These are phyloP conservation scores for Dermochelys coriacea DNA, from an alignment of 2,797 vertebrate species.

Conservation along the genomic window DNA sequence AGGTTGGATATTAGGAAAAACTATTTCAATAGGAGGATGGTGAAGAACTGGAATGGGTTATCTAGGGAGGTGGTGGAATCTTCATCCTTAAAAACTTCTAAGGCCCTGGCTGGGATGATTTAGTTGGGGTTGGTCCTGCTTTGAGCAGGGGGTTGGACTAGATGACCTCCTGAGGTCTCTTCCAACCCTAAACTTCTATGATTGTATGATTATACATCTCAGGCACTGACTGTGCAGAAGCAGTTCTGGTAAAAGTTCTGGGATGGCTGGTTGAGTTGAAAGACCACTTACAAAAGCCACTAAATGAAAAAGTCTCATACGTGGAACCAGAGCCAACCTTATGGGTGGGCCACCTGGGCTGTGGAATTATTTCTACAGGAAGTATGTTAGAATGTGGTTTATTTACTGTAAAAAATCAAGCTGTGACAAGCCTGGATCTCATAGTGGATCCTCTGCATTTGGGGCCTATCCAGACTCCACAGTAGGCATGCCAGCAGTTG, in stretches of 20 bases:
- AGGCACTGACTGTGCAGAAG: neutral
- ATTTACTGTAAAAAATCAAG: neutral
- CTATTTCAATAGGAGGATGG: too few species aligned
- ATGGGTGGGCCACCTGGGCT: too few species aligned
- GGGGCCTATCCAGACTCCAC: neutral
- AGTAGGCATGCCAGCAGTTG: neutral
- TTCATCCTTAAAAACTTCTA: too few species aligned
- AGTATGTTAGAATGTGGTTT: neutral
- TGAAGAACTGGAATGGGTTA: too few species aligned
- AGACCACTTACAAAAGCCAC: neutral
- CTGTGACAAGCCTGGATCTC: neutral
- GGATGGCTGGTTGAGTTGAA: neutral
- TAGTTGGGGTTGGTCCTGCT: too few species aligned
- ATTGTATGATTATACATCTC: neutral
- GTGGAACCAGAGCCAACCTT: neutral
- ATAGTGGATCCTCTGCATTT: neutral
- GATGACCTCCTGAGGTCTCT: too few species aligned
- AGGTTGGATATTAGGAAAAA: too few species aligned
- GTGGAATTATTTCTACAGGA: constrained; percentile 7
- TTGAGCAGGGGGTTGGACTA: too few species aligned
- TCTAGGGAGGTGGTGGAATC: too few species aligned
- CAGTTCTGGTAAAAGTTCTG: neutral
- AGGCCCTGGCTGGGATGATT: too few species aligned
- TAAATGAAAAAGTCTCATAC: constrained; percentile 42
- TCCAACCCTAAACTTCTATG: too few species aligned